phyloP scores from a whole-genome alignment of 2,113 vertebrate genomes.

The Cichladusa arquata region DNA sequence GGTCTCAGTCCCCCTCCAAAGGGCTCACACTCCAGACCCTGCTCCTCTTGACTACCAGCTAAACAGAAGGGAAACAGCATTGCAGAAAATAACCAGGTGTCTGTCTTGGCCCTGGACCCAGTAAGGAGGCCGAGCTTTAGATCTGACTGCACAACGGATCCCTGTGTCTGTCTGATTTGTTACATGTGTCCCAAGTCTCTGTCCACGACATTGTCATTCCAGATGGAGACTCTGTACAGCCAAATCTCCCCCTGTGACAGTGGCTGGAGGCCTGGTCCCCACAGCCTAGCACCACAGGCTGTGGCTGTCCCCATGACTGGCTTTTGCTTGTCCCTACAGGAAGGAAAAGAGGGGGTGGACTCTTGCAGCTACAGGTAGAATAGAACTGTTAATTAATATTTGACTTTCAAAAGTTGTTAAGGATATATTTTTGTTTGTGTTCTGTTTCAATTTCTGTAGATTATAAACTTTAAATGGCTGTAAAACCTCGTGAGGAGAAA shows the following conservation, averaged over 20 bases:
- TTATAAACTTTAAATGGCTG: conserved; percentile 79
- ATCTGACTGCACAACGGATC: conserved; percentile 50
- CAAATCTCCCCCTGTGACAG: neutral
- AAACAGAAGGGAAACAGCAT: conserved; percentile 42
- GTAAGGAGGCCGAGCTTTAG: conserved; percentile 22
- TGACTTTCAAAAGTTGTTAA: conserved; percentile 75
- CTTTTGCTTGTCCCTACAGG: conserved; percentile 10
- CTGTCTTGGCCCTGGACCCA: conserved; percentile 41
- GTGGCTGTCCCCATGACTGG: neutral
- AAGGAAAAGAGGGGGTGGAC: neutral
- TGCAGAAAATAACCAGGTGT: conserved; percentile 23
- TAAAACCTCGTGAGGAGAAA: conserved; percentile 73
- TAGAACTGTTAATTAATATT: conserved; percentile 74
- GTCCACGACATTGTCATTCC: conserved; percentile 27
- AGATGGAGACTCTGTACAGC: conserved; percentile 45
- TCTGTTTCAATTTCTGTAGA: conserved; percentile 81
- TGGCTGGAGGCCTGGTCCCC: neutral
- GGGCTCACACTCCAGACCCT: conserved; percentile 62
- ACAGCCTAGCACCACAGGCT: conserved; percentile 5
- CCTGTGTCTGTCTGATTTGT: conserved; percentile 49
- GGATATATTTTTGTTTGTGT: conserved; percentile 83
- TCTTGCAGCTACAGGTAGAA: conserved; percentile 66
- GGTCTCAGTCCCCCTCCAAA: conserved; percentile 10
- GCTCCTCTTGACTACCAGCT: conserved; percentile 54
- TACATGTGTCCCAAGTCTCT: conserved; percentile 52